Evolutionary conservation across 2,113 vertebrate species (phyloP).

Genomic region (Epinephelus fuscoguttatus): DNA sequence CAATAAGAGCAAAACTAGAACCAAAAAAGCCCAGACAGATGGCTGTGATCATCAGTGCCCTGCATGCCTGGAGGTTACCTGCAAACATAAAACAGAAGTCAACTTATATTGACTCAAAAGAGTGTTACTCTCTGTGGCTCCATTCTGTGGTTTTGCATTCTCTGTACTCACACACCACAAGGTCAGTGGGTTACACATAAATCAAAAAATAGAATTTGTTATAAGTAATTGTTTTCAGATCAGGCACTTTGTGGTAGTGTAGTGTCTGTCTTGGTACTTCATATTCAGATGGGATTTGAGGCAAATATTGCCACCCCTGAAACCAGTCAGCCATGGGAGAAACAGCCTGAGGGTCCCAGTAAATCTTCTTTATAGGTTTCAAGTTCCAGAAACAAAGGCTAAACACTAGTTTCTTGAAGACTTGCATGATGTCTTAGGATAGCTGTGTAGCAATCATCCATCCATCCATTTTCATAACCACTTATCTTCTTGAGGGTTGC

Average conservation of each 20-base stretch:
- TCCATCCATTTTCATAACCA: no score
- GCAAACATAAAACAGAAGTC: conserved; percentile 33
- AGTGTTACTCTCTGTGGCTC: not conserved
- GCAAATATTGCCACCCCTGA: conserved; percentile 86
- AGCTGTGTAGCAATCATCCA: not conserved
- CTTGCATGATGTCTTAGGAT: conserved; percentile 7
- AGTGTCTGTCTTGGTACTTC: not conserved
- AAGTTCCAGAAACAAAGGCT: conserved; percentile 74
- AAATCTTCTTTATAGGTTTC: conserved; percentile 85
- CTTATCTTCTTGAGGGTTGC: no score
- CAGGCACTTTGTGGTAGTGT: not conserved
- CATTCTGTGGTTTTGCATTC: not conserved
- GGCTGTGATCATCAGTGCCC: conserved; percentile 94
- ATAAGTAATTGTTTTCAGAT: conserved; percentile 24
- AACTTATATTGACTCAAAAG: not conserved
- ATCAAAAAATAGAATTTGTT: conserved; percentile 1
- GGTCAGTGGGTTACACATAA: conserved; percentile 45
- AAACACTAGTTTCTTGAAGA: conserved; percentile 75
- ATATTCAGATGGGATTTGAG: conserved; percentile 46
- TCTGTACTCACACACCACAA: not conserved
- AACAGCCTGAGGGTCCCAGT: conserved; percentile 84
- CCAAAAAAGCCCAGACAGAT: conserved; percentile 94
- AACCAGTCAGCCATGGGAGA: conserved; percentile 87
- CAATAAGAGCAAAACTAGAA: conserved; percentile 89
- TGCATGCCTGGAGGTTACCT: conserved; percentile 96